Base-by-base conservation (phyloP, 2,888 invertebrate genomes). In the Zygaena filipendulae region DNA sequence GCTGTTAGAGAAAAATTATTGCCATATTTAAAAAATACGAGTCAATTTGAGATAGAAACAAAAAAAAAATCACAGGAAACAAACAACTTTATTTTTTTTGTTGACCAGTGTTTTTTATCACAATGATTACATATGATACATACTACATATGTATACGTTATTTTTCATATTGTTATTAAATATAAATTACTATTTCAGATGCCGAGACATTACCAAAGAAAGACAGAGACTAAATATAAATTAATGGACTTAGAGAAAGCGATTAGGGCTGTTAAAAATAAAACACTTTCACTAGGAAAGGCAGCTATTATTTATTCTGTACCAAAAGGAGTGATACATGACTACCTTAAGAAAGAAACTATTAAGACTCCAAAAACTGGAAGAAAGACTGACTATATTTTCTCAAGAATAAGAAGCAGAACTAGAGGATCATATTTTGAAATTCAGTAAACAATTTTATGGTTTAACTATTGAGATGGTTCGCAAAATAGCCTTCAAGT, bases 401-500 rank as follows among this genome's bases (percentile, higher is more conserved):
- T 16, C 31, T 23, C 16, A 27, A 18, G 13, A 13, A 27, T 23
- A 31, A 27, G 31, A 31, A 23, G n/a, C 7, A 12, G 23, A 31
- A 29, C 13, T 29, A 19, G 20, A 24, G 16, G 7, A 20, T 3
- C 13, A 29, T 8, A 20, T 29, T 19, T 18, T 32, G 19, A 33
- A 36, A 14, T 32, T 30, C 23, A 25, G 36, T 16, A 36, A 29
- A 28, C 10, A 21, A 23, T 39, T 32, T 29, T 30, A 34, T 32
- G 36, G 36, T 24, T 24, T 35, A 36, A 43, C 36, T 3, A 35
- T 33, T 28, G 28, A 37, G 10, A 36, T 30, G 31, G 27, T 42
- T 2, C 38, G 42, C 1, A 29, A 33, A 40, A 37, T 40, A 23
- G 45, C 42, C 8, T 47, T 29, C 26, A 36, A 29, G 38, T 45